Percentiles rank a stretch among this genome's conserved stretches.
Evolutionary conservation across 1,140 invertebrate species (phyloP).

Genomic region (Aphidius ervi): DNA sequence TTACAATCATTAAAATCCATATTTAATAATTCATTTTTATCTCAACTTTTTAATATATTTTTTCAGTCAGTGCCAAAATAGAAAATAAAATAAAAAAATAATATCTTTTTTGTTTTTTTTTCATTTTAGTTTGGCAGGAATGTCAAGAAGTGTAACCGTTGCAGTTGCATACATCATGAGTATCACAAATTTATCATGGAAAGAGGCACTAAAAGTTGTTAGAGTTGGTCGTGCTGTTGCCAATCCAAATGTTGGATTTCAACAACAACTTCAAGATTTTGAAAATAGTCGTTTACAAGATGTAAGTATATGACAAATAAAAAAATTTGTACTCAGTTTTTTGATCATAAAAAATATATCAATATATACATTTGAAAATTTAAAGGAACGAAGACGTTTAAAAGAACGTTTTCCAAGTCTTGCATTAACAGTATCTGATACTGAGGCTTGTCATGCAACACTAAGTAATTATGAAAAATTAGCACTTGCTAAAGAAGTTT

Average conservation of each 20-base stretch:
- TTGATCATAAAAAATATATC: background rate
- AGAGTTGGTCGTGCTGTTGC: slow-evolving; percentile 84
- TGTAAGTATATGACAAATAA: slow-evolving; percentile 50
- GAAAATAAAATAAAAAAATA: background rate
- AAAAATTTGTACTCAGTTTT: too few species aligned
- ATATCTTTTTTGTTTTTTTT: background rate
- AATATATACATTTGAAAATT: slow-evolving; percentile 3
- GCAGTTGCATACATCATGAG: slow-evolving; percentile 95
- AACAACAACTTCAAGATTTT: slow-evolving; percentile 89
- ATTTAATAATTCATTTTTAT: too few species aligned
- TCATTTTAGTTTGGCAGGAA: slow-evolving; percentile 78
- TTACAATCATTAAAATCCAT: too few species aligned
- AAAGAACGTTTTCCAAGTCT: slow-evolving; percentile 78
- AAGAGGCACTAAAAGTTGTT: slow-evolving; percentile 89
- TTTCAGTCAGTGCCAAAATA: too few species aligned
- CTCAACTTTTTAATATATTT: too few species aligned
- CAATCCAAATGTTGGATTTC: slow-evolving; percentile 94
- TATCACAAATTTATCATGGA: slow-evolving; percentile 84
- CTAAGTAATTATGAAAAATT: slow-evolving; percentile 78
- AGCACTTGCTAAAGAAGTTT: slow-evolving; percentile 71
- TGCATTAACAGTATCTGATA: slow-evolving; percentile 69
- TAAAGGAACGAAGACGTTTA: slow-evolving; percentile 75
- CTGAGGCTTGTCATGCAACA: slow-evolving; percentile 69
- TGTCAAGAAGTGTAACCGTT: slow-evolving; percentile 93
- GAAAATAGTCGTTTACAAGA: slow-evolving; percentile 76